These are phyloP conservation scores for Clamator glandarius DNA, from an alignment of 2,797 vertebrate genomes.

Conservation along the genomic window DNA sequence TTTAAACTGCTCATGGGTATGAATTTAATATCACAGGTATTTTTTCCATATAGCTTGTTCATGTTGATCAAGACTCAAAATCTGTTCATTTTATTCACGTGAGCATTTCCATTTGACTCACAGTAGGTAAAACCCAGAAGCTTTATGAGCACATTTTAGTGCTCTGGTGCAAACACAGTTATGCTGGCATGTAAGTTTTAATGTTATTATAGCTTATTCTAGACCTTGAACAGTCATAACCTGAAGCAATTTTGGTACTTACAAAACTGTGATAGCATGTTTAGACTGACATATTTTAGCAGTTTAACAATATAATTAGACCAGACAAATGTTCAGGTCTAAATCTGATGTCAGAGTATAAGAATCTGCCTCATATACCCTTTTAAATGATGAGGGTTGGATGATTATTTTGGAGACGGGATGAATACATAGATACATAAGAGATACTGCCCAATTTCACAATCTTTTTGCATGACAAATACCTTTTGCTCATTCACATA, in stretches of 20 bases:
- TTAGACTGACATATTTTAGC: conserved; percentile 5
- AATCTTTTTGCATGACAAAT: conserved; percentile 22
- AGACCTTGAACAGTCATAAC: neutral
- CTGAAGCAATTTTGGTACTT: conserved; percentile 17
- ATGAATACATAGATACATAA: conserved; percentile 10
- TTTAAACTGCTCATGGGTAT: neutral
- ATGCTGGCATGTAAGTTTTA: neutral
- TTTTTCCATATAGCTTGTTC: neutral
- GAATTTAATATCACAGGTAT: neutral
- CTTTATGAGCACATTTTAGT: neutral
- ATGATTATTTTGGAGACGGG: neutral
- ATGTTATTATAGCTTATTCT: neutral
- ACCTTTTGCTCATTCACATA: conserved; percentile 10
- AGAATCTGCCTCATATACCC: conserved; percentile 21
- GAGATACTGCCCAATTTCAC: conserved; percentile 26
- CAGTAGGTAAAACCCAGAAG: neutral
- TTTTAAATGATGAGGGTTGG: neutral
- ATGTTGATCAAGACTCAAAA: neutral
- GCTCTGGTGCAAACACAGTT: neutral
- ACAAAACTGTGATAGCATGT: neutral
- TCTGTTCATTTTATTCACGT: neutral
- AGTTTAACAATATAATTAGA: conserved; percentile 41
- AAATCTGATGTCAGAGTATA: conserved; percentile 36
- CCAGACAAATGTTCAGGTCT: conserved; percentile 16
- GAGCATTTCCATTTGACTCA: neutral